A percentile compares a stretch with the other conserved stretches of the same genome.
Evolutionary conservation across 2,113 vertebrate genomes (phyloP).

Genomic region (Cyrtonyx montezumae): DNA sequence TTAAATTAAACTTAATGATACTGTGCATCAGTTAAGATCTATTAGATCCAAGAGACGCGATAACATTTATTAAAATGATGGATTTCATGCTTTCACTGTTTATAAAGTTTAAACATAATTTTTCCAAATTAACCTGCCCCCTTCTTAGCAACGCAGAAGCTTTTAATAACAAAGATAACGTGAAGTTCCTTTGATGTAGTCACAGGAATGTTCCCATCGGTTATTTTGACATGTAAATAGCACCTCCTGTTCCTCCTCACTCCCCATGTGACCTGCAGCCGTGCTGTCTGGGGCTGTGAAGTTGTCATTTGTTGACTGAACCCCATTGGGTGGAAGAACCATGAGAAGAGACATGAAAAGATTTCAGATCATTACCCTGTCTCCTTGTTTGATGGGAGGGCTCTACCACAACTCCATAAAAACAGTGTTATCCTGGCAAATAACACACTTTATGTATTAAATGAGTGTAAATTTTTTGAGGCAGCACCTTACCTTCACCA

Average conservation of each 20-base stretch:
- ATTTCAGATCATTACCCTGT: not conserved
- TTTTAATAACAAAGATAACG: slow-evolving; percentile 43
- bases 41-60: not conserved
- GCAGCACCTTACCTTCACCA: not conserved
- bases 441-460: not conserved
- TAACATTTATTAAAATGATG: slow-evolving; percentile 63
- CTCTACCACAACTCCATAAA: not conserved
- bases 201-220: slow-evolving; percentile 50
- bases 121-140: slow-evolving; percentile 31
- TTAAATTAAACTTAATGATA: slow-evolving; percentile 72
- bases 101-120: slow-evolving; percentile 50
- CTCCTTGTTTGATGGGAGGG: not conserved
- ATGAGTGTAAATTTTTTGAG: not conserved
- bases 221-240: slow-evolving; percentile 55
- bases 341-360: not conserved
- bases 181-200: slow-evolving; percentile 48
- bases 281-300: not conserved
- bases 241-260: slow-evolving; percentile 10
- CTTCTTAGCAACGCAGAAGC: not conserved
- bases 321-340: not conserved
- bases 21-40: slow-evolving; percentile 55
- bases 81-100: slow-evolving; percentile 1
- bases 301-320: not conserved
- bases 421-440: rapidly evolving
- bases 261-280: not conserved